Evolutionary conservation across 2,797 vertebrate species (phyloP).

Genomic region (Alca torda): DNA sequence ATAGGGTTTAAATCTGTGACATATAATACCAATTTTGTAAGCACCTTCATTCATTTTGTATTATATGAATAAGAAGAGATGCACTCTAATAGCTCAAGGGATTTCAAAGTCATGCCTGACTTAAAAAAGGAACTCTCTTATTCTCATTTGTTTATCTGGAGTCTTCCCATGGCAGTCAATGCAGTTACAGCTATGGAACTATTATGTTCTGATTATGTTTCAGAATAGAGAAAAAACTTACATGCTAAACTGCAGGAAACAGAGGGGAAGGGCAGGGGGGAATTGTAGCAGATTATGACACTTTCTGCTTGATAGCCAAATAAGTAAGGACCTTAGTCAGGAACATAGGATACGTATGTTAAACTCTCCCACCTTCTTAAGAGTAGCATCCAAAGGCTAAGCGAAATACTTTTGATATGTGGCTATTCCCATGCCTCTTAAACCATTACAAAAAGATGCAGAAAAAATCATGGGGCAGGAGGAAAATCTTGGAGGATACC

Average conservation of each 20-base stretch:
- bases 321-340: background rate
- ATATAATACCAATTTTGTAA: background rate
- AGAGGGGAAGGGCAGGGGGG: background rate
- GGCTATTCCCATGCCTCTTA: background rate
- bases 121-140: background rate
- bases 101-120: background rate
- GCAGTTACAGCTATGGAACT: background rate
- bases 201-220: background rate
- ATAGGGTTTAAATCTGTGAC: background rate
- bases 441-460: background rate
- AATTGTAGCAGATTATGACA: background rate
- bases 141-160: background rate
- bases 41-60: background rate
- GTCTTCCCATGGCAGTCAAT: background rate
- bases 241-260: background rate
- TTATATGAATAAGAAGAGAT: background rate
- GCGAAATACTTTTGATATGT: background rate
- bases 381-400: background rate
- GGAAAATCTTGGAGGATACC: fast-evolving
- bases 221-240: background rate
- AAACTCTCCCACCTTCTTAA: background rate
- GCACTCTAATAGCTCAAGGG: background rate
- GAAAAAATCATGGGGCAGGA: background rate
- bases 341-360: background rate
- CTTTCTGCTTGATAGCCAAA: background rate